phyloP scores from a whole-genome alignment of 1,140 invertebrate genomes.

The Pomacea maculata region DNA sequence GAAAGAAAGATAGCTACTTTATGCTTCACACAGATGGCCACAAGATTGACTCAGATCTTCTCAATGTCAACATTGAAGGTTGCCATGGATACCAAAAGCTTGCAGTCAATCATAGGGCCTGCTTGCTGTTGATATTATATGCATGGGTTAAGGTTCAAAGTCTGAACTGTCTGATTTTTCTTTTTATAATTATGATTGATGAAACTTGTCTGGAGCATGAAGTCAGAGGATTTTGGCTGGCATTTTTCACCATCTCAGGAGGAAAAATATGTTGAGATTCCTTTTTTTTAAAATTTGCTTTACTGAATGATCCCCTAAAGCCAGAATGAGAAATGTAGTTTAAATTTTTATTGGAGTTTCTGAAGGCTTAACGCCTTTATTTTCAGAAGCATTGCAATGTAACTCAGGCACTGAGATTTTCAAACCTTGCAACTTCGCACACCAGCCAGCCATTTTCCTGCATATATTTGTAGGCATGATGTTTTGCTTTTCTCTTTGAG shows the following conservation, averaged over 20 bases:
- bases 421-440: too few species aligned
- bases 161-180: background rate
- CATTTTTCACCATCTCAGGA: background rate
- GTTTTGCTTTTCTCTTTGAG: too few species aligned
- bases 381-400: too few species aligned
- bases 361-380: too few species aligned
- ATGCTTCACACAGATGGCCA: constrained; percentile 39
- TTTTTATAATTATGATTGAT: background rate
- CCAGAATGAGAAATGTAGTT: background rate
- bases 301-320: too few species aligned
- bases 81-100: constrained; percentile 15
- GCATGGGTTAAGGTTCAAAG: constrained; percentile 4
- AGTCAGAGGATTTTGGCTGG: background rate
- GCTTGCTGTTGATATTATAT: constrained; percentile 3
- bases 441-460: too few species aligned
- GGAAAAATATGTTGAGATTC: background rate
- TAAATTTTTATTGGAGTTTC: too few species aligned
- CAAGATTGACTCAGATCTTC: constrained; percentile 33
- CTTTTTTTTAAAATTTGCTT: too few species aligned
- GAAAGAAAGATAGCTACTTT: constrained; percentile 36
- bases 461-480: too few species aligned
- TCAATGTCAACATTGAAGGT: constrained; percentile 48
- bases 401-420: too few species aligned
- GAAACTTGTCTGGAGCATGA: background rate
- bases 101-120: background rate